Evolutionary conservation across 2,888 invertebrate genomes (phyloP).

Genomic region (Pseudococcus jackbeardsleyi): DNA sequence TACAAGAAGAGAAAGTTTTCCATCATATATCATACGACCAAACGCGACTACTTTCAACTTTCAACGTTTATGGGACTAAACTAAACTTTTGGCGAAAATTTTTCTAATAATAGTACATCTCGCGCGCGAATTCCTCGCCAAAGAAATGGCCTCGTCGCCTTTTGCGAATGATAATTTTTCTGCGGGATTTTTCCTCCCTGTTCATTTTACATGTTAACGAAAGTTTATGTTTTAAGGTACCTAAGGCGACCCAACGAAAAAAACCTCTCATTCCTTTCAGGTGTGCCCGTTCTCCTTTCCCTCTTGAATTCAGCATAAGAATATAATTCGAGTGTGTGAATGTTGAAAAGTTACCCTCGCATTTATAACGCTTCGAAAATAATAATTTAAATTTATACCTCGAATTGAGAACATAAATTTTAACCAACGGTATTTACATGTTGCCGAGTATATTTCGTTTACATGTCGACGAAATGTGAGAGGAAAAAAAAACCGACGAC

Average conservation of each 20-base stretch:
- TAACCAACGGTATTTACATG: slow-evolving; percentile 34
- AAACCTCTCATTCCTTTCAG: neutral
- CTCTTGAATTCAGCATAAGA: neutral
- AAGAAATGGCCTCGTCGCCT: slow-evolving; percentile 11
- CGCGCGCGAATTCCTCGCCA: neutral
- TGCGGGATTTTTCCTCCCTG: slow-evolving; percentile 15
- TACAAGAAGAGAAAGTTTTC: slow-evolving; percentile 52
- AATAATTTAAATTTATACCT: slow-evolving; percentile 54
- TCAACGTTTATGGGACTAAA: slow-evolving; percentile 33
- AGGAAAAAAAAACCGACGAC: neutral
- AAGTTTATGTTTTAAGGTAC: slow-evolving; percentile 37
- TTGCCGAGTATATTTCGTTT: slow-evolving; percentile 25
- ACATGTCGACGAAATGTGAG: slow-evolving; percentile 33
- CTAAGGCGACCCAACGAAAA: neutral
- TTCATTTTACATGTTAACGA: slow-evolving; percentile 43
- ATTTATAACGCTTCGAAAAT: slow-evolving; percentile 47
- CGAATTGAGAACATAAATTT: slow-evolving; percentile 47
- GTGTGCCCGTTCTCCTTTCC: neutral
- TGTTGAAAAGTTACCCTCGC: slow-evolving; percentile 47
- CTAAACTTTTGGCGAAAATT: slow-evolving; percentile 49
- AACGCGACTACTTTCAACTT: slow-evolving; percentile 29
- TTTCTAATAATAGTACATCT: slow-evolving; percentile 47
- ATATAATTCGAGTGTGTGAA: slow-evolving; percentile 5
- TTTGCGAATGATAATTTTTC: slow-evolving; percentile 41
- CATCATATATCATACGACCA: slow-evolving; percentile 39